Base-by-base conservation (phyloP, 1,140 invertebrate genomes). In the Panagrolaimus sp. region DNA sequence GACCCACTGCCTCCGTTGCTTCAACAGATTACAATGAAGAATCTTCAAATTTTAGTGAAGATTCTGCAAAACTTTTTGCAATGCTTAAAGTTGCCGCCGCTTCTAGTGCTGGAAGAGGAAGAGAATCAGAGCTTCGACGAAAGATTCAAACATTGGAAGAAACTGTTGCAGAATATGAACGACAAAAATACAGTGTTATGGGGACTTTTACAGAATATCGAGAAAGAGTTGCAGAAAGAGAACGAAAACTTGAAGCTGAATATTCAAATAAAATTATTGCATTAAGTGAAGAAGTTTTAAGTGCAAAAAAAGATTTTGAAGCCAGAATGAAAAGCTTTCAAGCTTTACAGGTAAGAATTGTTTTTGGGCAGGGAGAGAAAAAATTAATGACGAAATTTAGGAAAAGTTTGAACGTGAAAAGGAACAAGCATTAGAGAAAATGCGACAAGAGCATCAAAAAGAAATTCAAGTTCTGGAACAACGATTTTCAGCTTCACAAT, bases 331-430 rank as follows among this genome's bases (percentile, higher is more conserved):
- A 83, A 47, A 77, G 68, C 63, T 82, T 82, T 65, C 80, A 82
- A 71, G 75, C 78, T 14, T 68, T 82, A 26, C 81, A 81, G 68
- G 79, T 79, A 48, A 55, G 21, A 52, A 44, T 24, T 44, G 8
- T 44, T 17, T 32, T 21, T 21, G 68, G 8, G 69, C 9, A 44
- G 10, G 21, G n/a, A 12, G 10, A 7, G 8, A 4, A 26, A 17
- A 1, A 14, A 1, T 44, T 12, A 44, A 15, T 15, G 7, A 66
- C n/a, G 14, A 52, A 43, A 14, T 45, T 74, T 28, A 80, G 78
- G 80, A 82, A 43, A 77, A 82, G 64, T 82, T 82, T 47, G 81
- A 82, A 55, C 55, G 76, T n/a, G 80, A 82, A 62, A 82, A 82
- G 58, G 81, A 82, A 65, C 78, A 81, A 48, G 79, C 80, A 1